phyloP scores from a whole-genome alignment of 1,140 invertebrate species.

The Formica exsecta region DNA sequence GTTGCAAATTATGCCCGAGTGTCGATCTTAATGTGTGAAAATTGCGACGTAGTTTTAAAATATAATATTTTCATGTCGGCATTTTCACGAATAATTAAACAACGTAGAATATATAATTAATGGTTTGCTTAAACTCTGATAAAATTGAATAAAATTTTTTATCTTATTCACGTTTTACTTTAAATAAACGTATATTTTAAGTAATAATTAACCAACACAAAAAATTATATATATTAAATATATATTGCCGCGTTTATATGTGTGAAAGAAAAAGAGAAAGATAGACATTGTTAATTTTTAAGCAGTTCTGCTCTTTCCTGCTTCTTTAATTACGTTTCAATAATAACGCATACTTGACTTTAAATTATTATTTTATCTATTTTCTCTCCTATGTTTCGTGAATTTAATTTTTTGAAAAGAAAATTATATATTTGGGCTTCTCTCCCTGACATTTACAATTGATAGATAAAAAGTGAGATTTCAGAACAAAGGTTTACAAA shows the following conservation, averaged over 20 bases:
- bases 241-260: not conserved
- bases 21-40: not conserved
- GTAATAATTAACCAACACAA: not conserved
- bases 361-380: not conserved
- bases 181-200: not conserved
- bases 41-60: conserved; percentile 15
- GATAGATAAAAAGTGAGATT: conserved; percentile 63
- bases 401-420: conserved; percentile 11
- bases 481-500: conserved; percentile 46
- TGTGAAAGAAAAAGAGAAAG: not conserved
- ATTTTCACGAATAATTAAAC: not conserved
- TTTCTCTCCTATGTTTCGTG: not conserved
- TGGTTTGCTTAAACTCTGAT: not conserved
- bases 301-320: not conserved
- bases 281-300: not conserved
- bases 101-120: conserved; percentile 23
- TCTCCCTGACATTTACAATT: conserved; percentile 15
- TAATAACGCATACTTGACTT: conserved; percentile 17
- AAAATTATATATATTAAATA: not conserved
- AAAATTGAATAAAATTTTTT: not conserved
- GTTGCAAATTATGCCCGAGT: conserved; percentile 9
- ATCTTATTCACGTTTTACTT: not conserved
- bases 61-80: not conserved
- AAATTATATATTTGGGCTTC: not conserved
- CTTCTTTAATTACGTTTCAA: not conserved